These are phyloP conservation scores for Taeniopygia guttata DNA, from an alignment of 2,797 vertebrate genomes.

Conservation along the genomic window DNA sequence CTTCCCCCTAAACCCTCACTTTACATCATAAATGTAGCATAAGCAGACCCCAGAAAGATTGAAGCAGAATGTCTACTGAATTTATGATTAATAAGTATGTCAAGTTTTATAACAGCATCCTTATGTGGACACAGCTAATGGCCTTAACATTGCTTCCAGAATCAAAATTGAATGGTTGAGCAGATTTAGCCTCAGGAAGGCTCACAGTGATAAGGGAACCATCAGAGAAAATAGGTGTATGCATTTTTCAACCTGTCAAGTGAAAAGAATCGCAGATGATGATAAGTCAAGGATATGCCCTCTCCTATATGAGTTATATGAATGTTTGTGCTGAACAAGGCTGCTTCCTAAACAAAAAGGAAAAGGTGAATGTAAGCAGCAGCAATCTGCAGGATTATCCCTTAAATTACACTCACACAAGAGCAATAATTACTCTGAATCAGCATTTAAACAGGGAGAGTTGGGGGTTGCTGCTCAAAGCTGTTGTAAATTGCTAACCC, in stretches of 20 bases:
- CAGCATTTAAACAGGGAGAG: background rate
- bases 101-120: constrained; percentile 48
- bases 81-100: constrained; percentile 62
- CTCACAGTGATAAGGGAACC: background rate
- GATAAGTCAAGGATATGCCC: constrained; percentile 45
- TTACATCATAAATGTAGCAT: constrained; percentile 45
- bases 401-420: constrained; percentile 1
- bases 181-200: constrained; percentile 36
- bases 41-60: background rate
- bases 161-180: constrained; percentile 43
- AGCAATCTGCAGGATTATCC: background rate
- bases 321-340: constrained; percentile 32
- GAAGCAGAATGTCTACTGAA: constrained; percentile 17
- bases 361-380: background rate
- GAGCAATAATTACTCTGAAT: constrained; percentile 38
- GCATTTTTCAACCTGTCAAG: constrained; percentile 56
- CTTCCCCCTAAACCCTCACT: background rate
- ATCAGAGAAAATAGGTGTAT: constrained; percentile 29
- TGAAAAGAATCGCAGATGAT: constrained; percentile 18
- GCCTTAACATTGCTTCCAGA: constrained; percentile 46
- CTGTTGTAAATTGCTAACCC: background rate
- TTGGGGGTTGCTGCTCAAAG: background rate
- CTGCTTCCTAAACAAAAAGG: background rate
- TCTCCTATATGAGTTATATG: background rate
- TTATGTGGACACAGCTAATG: constrained; percentile 48